Base-by-base conservation (phyloP, 1,140 invertebrate species). In the Metopolophium dirhodum region DNA sequence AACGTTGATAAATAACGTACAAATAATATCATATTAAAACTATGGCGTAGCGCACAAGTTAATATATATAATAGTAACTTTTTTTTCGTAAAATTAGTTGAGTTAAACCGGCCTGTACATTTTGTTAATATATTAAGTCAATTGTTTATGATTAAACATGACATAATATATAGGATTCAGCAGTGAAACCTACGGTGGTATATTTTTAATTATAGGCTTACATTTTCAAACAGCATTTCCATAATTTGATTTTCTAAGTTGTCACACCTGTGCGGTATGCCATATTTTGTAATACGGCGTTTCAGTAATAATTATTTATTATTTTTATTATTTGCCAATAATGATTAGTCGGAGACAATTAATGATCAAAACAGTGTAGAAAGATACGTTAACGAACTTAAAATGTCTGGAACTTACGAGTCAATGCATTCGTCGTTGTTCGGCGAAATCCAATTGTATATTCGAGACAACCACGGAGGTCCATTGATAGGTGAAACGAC, bases 401-500 rank as follows among this genome's bases (percentile, higher is more conserved):
- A 45, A 57, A 82, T 22, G 30, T 26, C 77, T 45, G 91, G 49
- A 8, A 30, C 14, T 1, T 86, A 57, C 82, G 26, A 57, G 14
- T 54, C 51, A 41, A 54, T 86, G 26, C n/a, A 51, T 26, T 57
- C 91, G 82, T 45, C 26, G 26, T 41, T 93, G 26, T 85, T 14
- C 4, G 18, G 22, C 23, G 49, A 86, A 51, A 93, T 93, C 8
- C 77, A 9, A 20, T 2, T 26, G 49, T 93, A 93, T 37, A 37
- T 92, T 49, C 22, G 0, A 57, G 37, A 93, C 22, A 93, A 86
- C 9, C 41, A 57, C 26, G 0, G 22, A 22, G 26, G 82, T n/a
- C 91, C 91, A 14, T 7, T n/a, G 35, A 93, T 93, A 0, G 77
- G 91, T 30, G 91, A 93, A 93, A 85, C 91, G 1, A 35, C 86